Conservation (phyloP, 2,797 vertebrate species). For the Natrix natrix region DNA sequence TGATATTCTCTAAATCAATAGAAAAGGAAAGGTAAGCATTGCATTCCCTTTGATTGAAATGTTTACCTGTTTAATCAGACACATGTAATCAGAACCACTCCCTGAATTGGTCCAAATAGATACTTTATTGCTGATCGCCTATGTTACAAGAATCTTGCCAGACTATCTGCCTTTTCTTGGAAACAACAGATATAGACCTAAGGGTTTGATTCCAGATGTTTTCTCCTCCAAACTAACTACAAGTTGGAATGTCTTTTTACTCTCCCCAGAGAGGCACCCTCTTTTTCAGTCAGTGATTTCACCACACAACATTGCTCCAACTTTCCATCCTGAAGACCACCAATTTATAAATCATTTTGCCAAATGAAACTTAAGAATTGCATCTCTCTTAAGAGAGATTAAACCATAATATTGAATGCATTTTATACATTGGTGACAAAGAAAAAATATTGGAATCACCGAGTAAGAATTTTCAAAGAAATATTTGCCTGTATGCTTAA, state of each 20-base stretch:
- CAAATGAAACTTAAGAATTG: neutral
- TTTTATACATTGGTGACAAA: neutral
- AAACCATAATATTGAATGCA: neutral
- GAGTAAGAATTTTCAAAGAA: neutral
- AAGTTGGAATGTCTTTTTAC: neutral
- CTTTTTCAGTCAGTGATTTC: neutral
- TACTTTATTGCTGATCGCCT: neutral
- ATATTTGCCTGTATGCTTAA: neutral
- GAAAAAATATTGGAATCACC: neutral
- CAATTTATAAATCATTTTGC: neutral
- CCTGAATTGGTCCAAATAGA: neutral
- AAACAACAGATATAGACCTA: neutral
- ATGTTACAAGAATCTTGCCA: neutral
- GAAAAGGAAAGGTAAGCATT: neutral
- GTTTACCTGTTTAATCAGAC: neutral
- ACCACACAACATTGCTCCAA: neutral
- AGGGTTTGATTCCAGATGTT: neutral
- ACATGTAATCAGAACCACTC: neutral
- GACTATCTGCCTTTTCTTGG: neutral
- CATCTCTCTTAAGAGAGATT: neutral
- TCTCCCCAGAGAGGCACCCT: neutral
- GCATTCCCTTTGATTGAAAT: neutral
- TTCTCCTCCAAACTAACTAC: neutral
- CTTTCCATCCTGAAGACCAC: neutral
- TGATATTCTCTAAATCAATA: neutral